Evolutionary conservation across 2,113 vertebrate genomes (phyloP).

Genomic region (Hydropotes inermis): DNA sequence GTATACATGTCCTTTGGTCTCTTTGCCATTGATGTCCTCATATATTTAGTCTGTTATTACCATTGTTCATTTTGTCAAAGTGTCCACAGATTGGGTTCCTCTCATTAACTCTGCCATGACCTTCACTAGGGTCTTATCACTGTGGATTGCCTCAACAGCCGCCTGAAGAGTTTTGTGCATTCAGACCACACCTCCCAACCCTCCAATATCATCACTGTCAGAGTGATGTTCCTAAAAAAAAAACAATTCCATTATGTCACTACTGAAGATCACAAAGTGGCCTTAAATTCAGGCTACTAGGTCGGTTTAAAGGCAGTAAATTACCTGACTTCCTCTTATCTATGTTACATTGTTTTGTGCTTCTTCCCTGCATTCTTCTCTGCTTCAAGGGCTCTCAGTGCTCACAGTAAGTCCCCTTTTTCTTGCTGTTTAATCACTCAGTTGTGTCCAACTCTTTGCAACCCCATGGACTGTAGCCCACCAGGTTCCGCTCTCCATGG

Average conservation of each 20-base stretch:
- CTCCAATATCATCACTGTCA: background rate
- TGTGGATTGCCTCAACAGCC: background rate
- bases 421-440: background rate
- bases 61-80: background rate
- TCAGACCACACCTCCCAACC: background rate
- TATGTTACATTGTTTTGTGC: background rate
- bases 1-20: background rate
- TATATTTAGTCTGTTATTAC: background rate
- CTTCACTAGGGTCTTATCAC: background rate
- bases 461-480: background rate
- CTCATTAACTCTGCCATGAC: background rate
- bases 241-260: background rate
- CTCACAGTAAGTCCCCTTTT: background rate
- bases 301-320: background rate
- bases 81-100: background rate
- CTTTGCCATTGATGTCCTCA: background rate
- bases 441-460: background rate
- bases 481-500: background rate
- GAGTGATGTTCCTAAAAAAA: background rate
- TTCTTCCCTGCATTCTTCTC: background rate
- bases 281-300: background rate
- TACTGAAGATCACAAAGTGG: background rate
- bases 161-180: background rate
- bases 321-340: background rate
- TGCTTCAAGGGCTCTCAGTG: background rate